These are phyloP conservation scores for Trypoxylus dichotomus DNA, from an alignment of 1,140 invertebrate species.

Conservation along the genomic window DNA sequence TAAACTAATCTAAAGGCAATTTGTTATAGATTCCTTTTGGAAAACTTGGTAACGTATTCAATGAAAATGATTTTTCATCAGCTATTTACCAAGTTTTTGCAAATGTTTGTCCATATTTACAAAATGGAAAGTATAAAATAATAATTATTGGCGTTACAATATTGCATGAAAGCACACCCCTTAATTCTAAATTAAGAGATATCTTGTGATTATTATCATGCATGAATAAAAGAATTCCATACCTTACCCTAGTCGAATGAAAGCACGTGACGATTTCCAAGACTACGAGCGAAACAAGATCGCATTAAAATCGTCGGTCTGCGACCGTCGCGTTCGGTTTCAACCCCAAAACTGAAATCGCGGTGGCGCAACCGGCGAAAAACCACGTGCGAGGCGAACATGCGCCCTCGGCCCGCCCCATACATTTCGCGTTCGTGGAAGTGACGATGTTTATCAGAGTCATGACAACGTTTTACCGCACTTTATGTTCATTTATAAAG, in stretches of 20 bases:
- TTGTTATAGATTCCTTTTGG: no score
- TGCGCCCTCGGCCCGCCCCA: background rate
- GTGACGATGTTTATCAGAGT: conserved; percentile 23
- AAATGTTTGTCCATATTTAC: no score
- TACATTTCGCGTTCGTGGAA: conserved; percentile 1
- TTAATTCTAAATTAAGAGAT: no score
- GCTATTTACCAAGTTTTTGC: no score
- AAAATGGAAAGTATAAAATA: no score
- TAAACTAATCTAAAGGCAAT: no score
- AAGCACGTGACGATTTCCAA: background rate
- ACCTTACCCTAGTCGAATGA: background rate
- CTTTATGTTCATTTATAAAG: conserved; percentile 25
- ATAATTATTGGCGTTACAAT: no score
- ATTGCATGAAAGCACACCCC: no score
- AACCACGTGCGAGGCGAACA: conserved; percentile 12
- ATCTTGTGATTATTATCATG: no score
- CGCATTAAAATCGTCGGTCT: background rate
- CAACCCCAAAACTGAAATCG: conserved; percentile 18
- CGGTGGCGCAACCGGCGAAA: background rate
- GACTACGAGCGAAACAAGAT: background rate
- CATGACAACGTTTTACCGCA: conserved; percentile 22
- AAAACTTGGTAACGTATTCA: no score
- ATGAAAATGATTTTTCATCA: no score
- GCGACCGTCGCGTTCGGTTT: background rate
- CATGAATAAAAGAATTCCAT: background rate